Base-by-base conservation (phyloP, 2,888 invertebrate genomes). In the Scaptomyza polygonia region DNA sequence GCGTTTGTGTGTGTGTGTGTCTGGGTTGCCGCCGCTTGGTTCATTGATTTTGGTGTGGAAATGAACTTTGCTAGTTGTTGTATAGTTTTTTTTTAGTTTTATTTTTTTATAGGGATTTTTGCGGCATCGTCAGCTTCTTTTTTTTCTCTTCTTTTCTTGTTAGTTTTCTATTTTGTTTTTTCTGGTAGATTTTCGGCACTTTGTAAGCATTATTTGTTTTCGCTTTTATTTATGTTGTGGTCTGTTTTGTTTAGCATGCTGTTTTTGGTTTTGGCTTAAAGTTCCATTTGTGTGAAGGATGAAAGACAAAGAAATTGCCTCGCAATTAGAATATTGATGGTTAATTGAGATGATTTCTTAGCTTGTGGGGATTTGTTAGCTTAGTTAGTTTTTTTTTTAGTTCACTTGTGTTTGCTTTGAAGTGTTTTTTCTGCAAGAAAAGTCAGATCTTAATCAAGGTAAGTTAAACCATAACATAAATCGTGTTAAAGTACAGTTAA, bases 41-140 rank as follows among this genome's bases (percentile, higher is more conserved):
- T 84, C 84, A 84, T 84, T 84, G 84, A 88, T 84, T 84, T 88
- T 84, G 83, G 86, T 80, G 86, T 83, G 86, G 81, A 84, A 84
- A 88, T 84, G 76, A 84, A 84, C 88, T 88, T 84, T 88, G 65
- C 69, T 73, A 71, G 70, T 66, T 76, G 25, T 25, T 5, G n/a
- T n/a, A n/a, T n/a, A 25, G 25, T 25, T 25, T 1, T 73, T 29
- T 29, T 9, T 3, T 36, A 3, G 5, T n/a, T 34, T n/a, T n/a
- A 5, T 5, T 72, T n/a, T n/a, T 12, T 5, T 72, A 72, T 66
- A 62, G 68, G 48, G 18, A 39, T 57, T 70, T 73, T 66, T 68
- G 67, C 43, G 64, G 65, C 67, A 21, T 55, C 64, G 61, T 61
- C 72, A 62, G 76, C 53, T 61, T 47, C 16, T 39, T 39, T 30